Evolutionary conservation across 2,888 invertebrate species (phyloP), one percentile per base, ranked within the genome.

Genomic region (Eudasyphora cyanicolor): DNA sequence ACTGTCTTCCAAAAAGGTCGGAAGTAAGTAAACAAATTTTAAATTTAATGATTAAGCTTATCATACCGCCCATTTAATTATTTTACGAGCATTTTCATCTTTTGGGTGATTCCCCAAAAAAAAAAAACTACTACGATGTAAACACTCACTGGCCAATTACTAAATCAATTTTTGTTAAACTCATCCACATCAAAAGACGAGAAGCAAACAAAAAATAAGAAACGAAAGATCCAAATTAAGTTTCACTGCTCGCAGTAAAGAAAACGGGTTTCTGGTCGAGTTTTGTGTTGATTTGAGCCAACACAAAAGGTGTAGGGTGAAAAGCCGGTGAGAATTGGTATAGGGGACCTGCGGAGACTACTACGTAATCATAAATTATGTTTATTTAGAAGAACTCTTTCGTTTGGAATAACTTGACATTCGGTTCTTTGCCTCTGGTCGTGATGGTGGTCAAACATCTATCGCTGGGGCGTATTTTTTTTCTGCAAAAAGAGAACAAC

Each of bases 61-160:
- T n/a, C 60, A 76, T 64, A 54, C 21, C 32, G 32, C 32, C 45
- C 57, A 2, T 42, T 35, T 17, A n/a, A 27, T 51, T n/a, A n/a
- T 29, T 0, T 27, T 24, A 45, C 3, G 7, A 32, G 51, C 17
- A 71, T 19, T 54, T 73, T 71, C 38, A 21, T 51, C 51, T 70
- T 57, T 57, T 12, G 12, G 27, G 57, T 57, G 67, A 82, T 75
- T 74, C 49, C 64, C 69, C 38, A 35, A 2, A 14, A 14, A 21
- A n/a, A n/a, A 1, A 12, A 57, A 29, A 73, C 32, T n/a, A n/a
- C n/a, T n/a, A 1, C 7, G 0, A 27, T 19, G 38, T 32, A 45
- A 67, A 24, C 21, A 71, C 27, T 19, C 24, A 35, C 35, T 27
- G 57, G 27, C 27, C 27, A 38, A 24, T 60, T 8, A 24, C 21